Percentiles rank a stretch among this genome's conserved stretches.
Conservation (phyloP, 2,113 vertebrate species). For the Marcusenius ussheri region DNA sequence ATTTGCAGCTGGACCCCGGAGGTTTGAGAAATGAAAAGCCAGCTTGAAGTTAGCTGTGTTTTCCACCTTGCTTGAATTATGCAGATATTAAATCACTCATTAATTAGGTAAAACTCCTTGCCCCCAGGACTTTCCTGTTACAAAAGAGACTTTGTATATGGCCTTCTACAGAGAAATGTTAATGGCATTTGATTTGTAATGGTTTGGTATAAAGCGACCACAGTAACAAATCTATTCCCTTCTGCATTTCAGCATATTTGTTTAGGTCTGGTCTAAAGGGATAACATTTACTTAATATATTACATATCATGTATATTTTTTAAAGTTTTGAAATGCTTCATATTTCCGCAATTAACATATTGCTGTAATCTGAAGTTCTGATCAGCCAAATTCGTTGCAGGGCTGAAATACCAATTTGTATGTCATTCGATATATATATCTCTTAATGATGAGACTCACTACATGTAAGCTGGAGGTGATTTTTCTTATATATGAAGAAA, state of each 20-base stretch:
- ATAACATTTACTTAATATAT: slow-evolving; percentile 12
- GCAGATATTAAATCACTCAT: slow-evolving; percentile 35
- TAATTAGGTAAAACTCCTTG: slow-evolving; percentile 40
- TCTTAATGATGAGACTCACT: neutral
- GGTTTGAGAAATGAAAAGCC: slow-evolving; percentile 31
- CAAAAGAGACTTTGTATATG: slow-evolving; percentile 22
- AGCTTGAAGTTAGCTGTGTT: slow-evolving; percentile 24
- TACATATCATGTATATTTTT: neutral
- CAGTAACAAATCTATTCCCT: slow-evolving; percentile 31
- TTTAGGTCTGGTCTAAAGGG: neutral
- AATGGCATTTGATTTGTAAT: slow-evolving; percentile 31
- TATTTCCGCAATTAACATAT: neutral
- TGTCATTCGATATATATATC: neutral
- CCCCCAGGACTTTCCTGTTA: slow-evolving; percentile 16
- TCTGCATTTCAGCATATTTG: slow-evolving; percentile 26
- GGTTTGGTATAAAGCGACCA: slow-evolving; percentile 14
- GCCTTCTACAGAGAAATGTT: slow-evolving; percentile 25
- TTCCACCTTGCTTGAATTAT: slow-evolving; percentile 34
- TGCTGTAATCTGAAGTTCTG: neutral
- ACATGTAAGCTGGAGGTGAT: neutral
- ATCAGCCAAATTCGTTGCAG: neutral
- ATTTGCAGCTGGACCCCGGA: slow-evolving; percentile 35
- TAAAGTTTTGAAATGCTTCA: neutral
- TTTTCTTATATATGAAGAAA: neutral
- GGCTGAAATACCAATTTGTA: neutral